Evolutionary conservation across 53 echinoderm and acorn worm genomes (phyloP).

Genomic region (Echinometra lucunter): DNA sequence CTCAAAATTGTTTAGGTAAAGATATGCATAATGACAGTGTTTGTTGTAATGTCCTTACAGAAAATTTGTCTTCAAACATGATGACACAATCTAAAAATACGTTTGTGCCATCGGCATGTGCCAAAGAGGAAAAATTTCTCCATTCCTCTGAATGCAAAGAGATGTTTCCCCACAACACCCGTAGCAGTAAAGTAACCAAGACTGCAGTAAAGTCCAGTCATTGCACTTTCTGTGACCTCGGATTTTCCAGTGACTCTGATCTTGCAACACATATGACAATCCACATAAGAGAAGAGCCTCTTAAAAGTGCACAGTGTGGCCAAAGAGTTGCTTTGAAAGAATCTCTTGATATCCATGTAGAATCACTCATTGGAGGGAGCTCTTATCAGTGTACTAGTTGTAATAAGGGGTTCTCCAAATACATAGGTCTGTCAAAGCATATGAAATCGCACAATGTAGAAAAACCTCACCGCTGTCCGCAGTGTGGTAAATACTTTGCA

Average conservation of each 20-base stretch:
- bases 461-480: not conserved
- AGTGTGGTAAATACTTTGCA: not conserved
- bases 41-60: not conserved
- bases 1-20: not conserved
- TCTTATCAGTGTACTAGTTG: not conserved
- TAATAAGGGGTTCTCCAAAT: not conserved
- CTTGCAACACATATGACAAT: not conserved
- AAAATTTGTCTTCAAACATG: not conserved
- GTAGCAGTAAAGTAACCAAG: not conserved
- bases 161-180: not conserved
- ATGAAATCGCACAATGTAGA: not conserved
- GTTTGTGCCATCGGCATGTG: not conserved
- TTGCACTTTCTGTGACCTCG: not conserved
- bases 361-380: not conserved
- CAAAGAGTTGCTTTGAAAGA: not conserved
- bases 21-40: not conserved
- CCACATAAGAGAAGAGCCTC: not conserved
- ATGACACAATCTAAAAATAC: not conserved
- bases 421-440: not conserved
- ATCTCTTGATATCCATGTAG: not conserved
- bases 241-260: not conserved
- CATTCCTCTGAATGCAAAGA: not conserved
- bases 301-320: not conserved
- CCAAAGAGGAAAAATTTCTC: not conserved
- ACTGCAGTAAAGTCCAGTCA: not conserved